Conservation (phyloP, 2,888 invertebrate genomes). For the Mesorhabditis spiculigera region DNA sequence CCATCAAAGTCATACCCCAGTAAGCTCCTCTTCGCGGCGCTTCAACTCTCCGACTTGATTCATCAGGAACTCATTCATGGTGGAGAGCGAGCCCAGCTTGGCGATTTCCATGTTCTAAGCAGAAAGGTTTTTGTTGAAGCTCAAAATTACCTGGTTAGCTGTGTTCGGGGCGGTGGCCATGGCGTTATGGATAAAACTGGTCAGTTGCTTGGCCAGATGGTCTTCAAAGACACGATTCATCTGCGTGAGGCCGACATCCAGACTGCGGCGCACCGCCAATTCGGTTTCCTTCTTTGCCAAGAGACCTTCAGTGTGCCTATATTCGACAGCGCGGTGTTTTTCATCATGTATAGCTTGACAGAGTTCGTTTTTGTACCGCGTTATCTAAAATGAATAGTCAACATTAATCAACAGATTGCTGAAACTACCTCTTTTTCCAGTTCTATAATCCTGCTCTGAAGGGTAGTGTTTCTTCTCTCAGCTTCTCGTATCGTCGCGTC, state of each 20-base stretch:
- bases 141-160: not conserved
- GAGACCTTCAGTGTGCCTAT: not conserved
- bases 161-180: not conserved
- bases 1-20: not conserved
- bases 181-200: not conserved
- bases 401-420: not conserved
- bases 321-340: not conserved
- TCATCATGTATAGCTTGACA: not conserved
- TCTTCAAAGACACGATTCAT: not conserved
- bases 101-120: not conserved
- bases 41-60: not conserved
- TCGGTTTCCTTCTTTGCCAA: not conserved
- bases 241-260: not conserved
- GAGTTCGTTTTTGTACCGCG: not conserved
- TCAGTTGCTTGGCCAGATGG: not conserved
- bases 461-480: too few relatives aligned
- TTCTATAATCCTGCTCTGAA: not conserved
- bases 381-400: conserved; percentile 1
- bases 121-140: not conserved
- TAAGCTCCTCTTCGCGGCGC: conserved; percentile 2
- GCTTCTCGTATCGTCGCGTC: too few relatives aligned
- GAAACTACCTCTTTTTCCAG: not conserved
- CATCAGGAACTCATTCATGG: not conserved
- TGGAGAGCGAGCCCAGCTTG: not conserved
- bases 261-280: not conserved